A percentile compares a stretch with the other conserved stretches of the same genome.
Conservation (phyloP, 1,140 invertebrate genomes). For the Aplysia californica region DNA sequence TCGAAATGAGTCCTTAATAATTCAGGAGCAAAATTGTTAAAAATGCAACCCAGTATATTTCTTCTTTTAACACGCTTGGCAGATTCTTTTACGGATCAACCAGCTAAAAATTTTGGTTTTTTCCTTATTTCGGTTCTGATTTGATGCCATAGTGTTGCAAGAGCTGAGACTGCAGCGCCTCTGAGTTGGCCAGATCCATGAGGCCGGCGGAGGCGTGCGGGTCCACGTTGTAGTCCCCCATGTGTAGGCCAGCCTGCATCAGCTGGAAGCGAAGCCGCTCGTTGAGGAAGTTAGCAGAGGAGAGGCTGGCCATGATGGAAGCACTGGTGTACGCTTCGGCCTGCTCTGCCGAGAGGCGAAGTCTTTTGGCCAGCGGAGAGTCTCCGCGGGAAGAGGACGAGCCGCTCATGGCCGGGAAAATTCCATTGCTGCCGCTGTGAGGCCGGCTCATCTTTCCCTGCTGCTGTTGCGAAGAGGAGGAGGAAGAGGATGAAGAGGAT, state of each 20-base stretch:
- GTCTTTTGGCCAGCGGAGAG: slow-evolving; percentile 8
- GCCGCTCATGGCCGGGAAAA: not conserved
- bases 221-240: slow-evolving; percentile 2
- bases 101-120: too few species aligned
- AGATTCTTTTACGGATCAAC: too few species aligned
- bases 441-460: not conserved
- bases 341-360: slow-evolving; percentile 19
- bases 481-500: not conserved
- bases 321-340: slow-evolving; percentile 22
- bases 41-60: not conserved
- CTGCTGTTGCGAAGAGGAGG: not conserved
- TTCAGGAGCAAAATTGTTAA: not conserved
- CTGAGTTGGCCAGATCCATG: slow-evolving; percentile 10
- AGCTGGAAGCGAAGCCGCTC: slow-evolving; percentile 17
- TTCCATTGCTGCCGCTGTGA: slow-evolving; percentile 11
- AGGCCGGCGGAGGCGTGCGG: not conserved
- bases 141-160: slow-evolving; percentile 29
- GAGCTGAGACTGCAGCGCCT: slow-evolving; percentile 14
- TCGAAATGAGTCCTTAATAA: not conserved
- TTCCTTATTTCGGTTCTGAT: slow-evolving; percentile 19
- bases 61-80: too few species aligned
- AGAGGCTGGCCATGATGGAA: slow-evolving; percentile 18
- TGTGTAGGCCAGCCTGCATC: slow-evolving; percentile 12
- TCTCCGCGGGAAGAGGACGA: not conserved
- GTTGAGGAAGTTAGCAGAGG: slow-evolving; percentile 11